phyloP scores from a whole-genome alignment of 2,888 invertebrate species.

The Eupsilia transversa region DNA sequence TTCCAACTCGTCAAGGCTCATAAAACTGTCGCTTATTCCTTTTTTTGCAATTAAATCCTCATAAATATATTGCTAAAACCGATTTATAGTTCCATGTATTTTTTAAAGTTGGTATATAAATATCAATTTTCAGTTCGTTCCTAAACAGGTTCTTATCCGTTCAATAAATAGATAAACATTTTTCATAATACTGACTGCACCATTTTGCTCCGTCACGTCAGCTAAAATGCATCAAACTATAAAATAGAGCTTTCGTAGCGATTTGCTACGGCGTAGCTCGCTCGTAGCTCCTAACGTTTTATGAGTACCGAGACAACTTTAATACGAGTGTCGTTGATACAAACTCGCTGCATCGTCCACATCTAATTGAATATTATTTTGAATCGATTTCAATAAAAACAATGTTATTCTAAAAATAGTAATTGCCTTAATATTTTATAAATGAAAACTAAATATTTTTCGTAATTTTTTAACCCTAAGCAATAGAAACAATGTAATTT shows the following conservation, averaged over 20 bases:
- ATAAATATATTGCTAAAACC: slow-evolving; percentile 32
- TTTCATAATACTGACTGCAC: slow-evolving; percentile 35
- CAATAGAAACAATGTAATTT: slow-evolving; percentile 74
- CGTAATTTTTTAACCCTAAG: slow-evolving; percentile 69
- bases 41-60: slow-evolving; percentile 33
- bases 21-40: slow-evolving; percentile 39
- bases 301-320: slow-evolving; percentile 27
- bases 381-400: slow-evolving; percentile 59
- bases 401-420: slow-evolving; percentile 65
- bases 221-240: slow-evolving; percentile 39
- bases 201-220: slow-evolving; percentile 40
- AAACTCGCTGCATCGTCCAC: slow-evolving; percentile 15
- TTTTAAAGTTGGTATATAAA: slow-evolving; percentile 36
- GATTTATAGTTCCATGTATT: slow-evolving; percentile 26
- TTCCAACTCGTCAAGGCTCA: slow-evolving; percentile 7
- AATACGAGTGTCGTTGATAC: slow-evolving; percentile 13
- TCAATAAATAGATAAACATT: slow-evolving; percentile 41
- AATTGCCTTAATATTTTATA: slow-evolving; percentile 52
- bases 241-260: slow-evolving; percentile 51
- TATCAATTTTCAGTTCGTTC: slow-evolving; percentile 47
- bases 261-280: slow-evolving; percentile 59
- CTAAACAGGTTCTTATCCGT: slow-evolving; percentile 29
- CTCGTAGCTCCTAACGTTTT: slow-evolving; percentile 33
- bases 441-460: slow-evolving; percentile 48
- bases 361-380: slow-evolving; percentile 38